Evolutionary conservation across 1,140 invertebrate species (phyloP), one percentile per base, ranked within the genome.

Genomic region (Meloidogyne hapla): DNA sequence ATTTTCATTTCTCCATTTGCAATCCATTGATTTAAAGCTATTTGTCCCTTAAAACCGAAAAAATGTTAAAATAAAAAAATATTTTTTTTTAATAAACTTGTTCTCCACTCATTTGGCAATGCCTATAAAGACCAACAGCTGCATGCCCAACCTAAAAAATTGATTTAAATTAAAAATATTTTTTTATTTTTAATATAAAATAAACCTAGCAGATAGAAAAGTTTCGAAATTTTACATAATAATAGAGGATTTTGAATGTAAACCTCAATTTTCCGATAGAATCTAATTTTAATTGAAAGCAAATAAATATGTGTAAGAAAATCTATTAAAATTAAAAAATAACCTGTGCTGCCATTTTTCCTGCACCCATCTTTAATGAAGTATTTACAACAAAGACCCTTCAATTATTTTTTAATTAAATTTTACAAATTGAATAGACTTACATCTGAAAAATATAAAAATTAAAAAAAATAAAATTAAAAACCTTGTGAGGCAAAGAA

Each of bases 311-410:
- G n/a, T n/a, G n/a, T n/a, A n/a, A n/a, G n/a, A n/a, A n/a, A n/a
- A n/a, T n/a, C n/a, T n/a, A n/a, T n/a, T 6, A 33, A 33, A 33
- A 33, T 72, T n/a, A 21, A 25, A 10, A n/a, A 15, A 15, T 70
- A 15, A 90, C 90, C 86, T 91, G 91, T n/a, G 91, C 90, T 9
- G 90, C 90, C 21, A 90, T 85, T 83, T 91, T 91, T 4, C 91
- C 91, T 18, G 89, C 82, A 5, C 90, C 90, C 91, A 91, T 91
- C 71, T 89, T 88, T 65, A 91, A 83, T 48, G 89, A 88, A 23
- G 79, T 84, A 83, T 91, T 91, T 1, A 91, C 89, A 18, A 91
- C 89, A 87, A 91, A 91, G 33, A 91, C 90, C 91, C 91, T 91
- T 88, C 6, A 56, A 0, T n/a, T 56, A 56, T n/a, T n/a, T 56